phyloP scores from a whole-genome alignment of 2,888 invertebrate genomes.

The Serrognathus titanus region DNA sequence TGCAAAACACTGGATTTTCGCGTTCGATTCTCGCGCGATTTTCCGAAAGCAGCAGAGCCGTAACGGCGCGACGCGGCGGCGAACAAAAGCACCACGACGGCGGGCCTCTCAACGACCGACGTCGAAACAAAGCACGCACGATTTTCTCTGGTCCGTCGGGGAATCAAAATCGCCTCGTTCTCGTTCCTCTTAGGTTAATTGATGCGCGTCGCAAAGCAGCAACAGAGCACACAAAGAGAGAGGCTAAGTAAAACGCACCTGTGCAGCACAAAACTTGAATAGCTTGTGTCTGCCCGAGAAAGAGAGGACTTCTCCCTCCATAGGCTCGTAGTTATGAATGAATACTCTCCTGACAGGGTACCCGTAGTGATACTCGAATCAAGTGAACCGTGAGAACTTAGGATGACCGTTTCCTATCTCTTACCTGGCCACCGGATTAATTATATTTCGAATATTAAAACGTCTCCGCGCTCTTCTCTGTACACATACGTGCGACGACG shows the following conservation, averaged over 20 bases:
- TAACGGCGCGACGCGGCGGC: too few species aligned
- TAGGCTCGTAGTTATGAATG: constrained; percentile 50
- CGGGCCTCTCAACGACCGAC: too few species aligned
- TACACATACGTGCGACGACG: too few species aligned
- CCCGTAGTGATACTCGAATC: constrained; percentile 19
- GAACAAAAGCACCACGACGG: too few species aligned
- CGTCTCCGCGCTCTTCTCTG: too few species aligned
- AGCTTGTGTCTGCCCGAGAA: constrained; percentile 30
- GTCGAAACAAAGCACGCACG: too few species aligned
- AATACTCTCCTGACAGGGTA: constrained; percentile 48
- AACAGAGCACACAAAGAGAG: constrained; percentile 17
- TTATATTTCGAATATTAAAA: constrained; percentile 10
- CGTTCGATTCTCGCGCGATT: constrained; percentile 4
- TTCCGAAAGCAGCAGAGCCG: constrained; percentile 1
- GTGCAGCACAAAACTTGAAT: constrained; percentile 33
- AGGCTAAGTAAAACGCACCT: constrained; percentile 31
- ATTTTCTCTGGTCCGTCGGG: too few species aligned
- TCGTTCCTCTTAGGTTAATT: not conserved
- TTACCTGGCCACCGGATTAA: constrained; percentile 24
- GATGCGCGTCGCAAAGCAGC: constrained; percentile 12
- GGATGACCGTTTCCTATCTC: constrained; percentile 22
- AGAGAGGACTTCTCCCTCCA: constrained; percentile 38
- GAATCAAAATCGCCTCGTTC: not conserved
- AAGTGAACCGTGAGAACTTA: constrained; percentile 28
- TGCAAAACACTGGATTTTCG: not conserved